Evolutionary conservation across 2,797 vertebrate genomes (phyloP).

Genomic region (Nyctalus aviator): DNA sequence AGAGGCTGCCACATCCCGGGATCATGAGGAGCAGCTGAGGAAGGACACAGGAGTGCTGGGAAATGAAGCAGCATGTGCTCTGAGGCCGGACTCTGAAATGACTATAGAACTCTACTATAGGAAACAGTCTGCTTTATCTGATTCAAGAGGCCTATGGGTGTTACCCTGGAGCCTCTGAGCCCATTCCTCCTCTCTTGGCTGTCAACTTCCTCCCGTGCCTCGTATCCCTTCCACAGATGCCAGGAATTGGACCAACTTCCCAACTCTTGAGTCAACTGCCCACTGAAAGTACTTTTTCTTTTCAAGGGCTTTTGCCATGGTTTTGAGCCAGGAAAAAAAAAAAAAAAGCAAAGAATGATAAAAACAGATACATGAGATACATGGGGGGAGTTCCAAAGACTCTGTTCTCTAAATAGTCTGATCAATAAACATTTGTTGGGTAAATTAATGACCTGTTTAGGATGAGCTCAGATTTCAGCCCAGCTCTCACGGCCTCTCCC

Average conservation of each 20-base stretch:
- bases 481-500: not conserved
- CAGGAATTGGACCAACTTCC: not conserved
- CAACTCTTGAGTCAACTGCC: not conserved
- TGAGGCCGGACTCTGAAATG: not conserved
- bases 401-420: not conserved
- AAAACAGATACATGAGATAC: not conserved
- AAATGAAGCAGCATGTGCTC: not conserved
- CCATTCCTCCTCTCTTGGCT: not conserved
- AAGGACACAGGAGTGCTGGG: not conserved
- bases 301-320: not conserved
- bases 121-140: not conserved
- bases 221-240: not conserved
- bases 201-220: not conserved
- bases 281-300: not conserved
- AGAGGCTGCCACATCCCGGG: not conserved
- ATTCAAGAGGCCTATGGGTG: not conserved
- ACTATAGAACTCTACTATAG: not conserved
- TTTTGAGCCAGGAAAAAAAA: not conserved
- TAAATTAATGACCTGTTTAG: conserved; percentile 50
- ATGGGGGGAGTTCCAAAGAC: not conserved
- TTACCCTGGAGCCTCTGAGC: not conserved
- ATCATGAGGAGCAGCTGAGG: not conserved
- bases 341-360: not conserved
- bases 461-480: not conserved
- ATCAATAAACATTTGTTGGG: conserved; percentile 45